Evolutionary conservation across 2,888 invertebrate genomes (phyloP).

Genomic region (Apeira syringaria): DNA sequence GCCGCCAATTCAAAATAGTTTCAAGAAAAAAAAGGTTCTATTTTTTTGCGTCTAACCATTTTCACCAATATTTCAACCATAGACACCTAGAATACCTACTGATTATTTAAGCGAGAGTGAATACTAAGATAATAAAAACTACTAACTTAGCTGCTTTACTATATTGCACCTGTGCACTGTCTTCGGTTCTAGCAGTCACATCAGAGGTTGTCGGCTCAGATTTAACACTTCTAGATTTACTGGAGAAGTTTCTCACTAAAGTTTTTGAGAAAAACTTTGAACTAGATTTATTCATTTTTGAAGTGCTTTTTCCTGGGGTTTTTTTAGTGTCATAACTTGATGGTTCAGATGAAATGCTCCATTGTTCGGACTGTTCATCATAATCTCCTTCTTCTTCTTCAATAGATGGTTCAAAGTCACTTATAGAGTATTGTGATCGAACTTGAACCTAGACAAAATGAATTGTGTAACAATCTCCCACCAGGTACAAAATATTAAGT

Average conservation of each 20-base stretch:
- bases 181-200: slow-evolving; percentile 21
- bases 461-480: too few relatives aligned
- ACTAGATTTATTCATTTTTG: slow-evolving; percentile 38
- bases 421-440: slow-evolving; percentile 32
- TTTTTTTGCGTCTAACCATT: too few relatives aligned
- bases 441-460: not conserved
- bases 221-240: slow-evolving; percentile 32
- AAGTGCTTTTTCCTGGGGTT: slow-evolving; percentile 27
- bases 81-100: too few relatives aligned
- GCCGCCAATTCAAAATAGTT: too few relatives aligned
- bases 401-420: slow-evolving; percentile 39
- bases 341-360: slow-evolving; percentile 45
- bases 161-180: not conserved
- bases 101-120: too few relatives aligned
- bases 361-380: slow-evolving; percentile 46
- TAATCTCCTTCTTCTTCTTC: slow-evolving; percentile 38
- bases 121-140: too few relatives aligned
- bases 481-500: too few relatives aligned
- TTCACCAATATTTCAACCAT: too few relatives aligned
- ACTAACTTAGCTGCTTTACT: not conserved
- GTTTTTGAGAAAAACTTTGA: slow-evolving; percentile 46
- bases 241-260: slow-evolving; percentile 34
- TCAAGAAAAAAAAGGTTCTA: too few relatives aligned
- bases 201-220: slow-evolving; percentile 24
- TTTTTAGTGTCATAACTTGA: slow-evolving; percentile 32